Percentiles rank a stretch among this genome's conserved stretches.
These are phyloP conservation scores for Caretta caretta DNA, from an alignment of 2,113 vertebrate genomes.

Conservation along the genomic window DNA sequence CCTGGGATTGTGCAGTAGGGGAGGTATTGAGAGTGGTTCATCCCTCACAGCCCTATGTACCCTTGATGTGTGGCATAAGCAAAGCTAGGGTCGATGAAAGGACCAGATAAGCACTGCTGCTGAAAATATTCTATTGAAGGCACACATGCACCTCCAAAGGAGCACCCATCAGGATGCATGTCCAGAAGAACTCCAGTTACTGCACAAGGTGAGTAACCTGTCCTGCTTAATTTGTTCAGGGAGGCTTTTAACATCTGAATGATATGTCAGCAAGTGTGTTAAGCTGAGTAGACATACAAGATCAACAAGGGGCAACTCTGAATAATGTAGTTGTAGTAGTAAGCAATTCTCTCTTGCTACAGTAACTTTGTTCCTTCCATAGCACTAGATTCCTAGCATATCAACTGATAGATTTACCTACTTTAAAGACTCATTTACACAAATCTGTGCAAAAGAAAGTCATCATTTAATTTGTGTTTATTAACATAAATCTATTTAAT, in stretches of 20 bases:
- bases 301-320: neutral
- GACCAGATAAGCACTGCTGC: neutral
- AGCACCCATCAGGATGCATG: neutral
- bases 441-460: constrained; percentile 16
- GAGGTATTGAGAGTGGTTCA: neutral
- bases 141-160: neutral
- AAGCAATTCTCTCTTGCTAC: neutral
- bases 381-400: neutral
- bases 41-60: neutral
- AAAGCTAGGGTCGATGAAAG: neutral
- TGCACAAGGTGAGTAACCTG: neutral
- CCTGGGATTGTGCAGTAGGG: neutral
- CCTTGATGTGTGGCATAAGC: neutral
- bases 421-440: constrained; percentile 37
- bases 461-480: constrained; percentile 25
- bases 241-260: neutral
- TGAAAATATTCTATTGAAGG: neutral
- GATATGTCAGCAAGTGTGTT: neutral
- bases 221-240: neutral
- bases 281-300: neutral
- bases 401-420: constrained; percentile 36
- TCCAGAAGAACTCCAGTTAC: neutral
- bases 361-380: neutral
- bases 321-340: neutral
- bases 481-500: constrained; percentile 39